Evolutionary conservation across 2,888 invertebrate genomes (phyloP).

Genomic region (Ectobius pallidus): DNA sequence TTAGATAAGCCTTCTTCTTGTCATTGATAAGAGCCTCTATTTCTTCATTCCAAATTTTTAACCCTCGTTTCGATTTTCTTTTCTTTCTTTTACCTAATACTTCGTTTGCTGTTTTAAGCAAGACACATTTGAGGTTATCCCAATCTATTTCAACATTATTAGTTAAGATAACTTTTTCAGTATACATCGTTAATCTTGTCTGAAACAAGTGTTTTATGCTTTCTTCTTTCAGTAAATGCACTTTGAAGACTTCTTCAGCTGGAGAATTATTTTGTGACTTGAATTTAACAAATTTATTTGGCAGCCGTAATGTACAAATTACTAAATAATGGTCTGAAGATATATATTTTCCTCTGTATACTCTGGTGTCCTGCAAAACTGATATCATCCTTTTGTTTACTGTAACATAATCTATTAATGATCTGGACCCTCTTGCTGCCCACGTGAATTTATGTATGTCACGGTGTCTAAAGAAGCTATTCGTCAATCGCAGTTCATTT

Average conservation of each 20-base stretch:
- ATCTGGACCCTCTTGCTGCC: not conserved
- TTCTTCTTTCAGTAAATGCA: not conserved
- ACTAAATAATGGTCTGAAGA: not conserved
- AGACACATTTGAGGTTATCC: not conserved
- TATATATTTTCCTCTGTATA: not conserved
- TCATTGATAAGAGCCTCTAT: not conserved
- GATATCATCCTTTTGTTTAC: not conserved
- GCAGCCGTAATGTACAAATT: not conserved
- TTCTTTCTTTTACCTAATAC: no score
- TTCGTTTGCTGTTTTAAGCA: not conserved
- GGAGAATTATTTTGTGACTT: no score
- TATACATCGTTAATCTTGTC: not conserved
- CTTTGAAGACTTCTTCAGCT: not conserved
- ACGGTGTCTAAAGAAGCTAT: not conserved
- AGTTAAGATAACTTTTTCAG: not conserved
- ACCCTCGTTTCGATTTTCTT: not conserved
- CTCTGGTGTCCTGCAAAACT: not conserved
- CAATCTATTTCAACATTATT: not conserved
- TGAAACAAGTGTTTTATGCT: not conserved
- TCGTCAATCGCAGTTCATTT: not conserved
- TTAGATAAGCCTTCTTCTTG: not conserved
- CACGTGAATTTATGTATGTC: not conserved
- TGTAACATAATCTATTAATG: conserved; percentile 6
- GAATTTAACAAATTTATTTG: not conserved
- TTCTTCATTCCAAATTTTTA: not conserved